A percentile compares a stretch with the other conserved stretches of the same genome.
Evolutionary conservation across 2,888 invertebrate species (phyloP).

Genomic region (Nudaria mundana): DNA sequence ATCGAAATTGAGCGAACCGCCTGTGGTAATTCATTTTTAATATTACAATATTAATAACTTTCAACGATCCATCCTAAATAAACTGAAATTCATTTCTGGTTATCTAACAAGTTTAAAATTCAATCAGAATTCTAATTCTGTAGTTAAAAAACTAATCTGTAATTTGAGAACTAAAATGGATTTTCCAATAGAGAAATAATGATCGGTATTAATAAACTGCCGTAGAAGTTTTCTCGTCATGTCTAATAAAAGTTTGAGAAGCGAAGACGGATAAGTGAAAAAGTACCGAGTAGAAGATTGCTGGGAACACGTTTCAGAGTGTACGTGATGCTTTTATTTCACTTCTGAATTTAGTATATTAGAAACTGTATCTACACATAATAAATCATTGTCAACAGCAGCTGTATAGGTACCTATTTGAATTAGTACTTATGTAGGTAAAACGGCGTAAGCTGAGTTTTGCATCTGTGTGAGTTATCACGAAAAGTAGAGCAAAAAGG

Average conservation of each 20-base stretch:
- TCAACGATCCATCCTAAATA: not conserved
- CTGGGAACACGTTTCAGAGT: slow-evolving; percentile 19
- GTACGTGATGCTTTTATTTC: slow-evolving; percentile 27
- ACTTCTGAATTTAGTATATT: too few species aligned
- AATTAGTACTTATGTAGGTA: too few species aligned
- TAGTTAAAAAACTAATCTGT: slow-evolving; percentile 5
- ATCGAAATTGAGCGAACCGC: too few species aligned
- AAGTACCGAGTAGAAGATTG: slow-evolving; percentile 41
- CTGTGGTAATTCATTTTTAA: too few species aligned
- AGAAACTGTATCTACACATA: too few species aligned
- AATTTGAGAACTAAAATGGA: too few species aligned
- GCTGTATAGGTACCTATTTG: too few species aligned
- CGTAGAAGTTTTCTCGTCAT: slow-evolving; percentile 41
- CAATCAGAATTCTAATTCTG: slow-evolving; percentile 4
- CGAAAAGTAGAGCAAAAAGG: too few species aligned
- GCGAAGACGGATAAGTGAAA: slow-evolving; percentile 45
- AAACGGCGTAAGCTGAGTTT: too few species aligned
- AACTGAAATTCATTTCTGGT: slow-evolving; percentile 5
- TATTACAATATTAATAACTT: too few species aligned
- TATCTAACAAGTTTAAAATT: not conserved
- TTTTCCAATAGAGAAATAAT: slow-evolving; percentile 24
- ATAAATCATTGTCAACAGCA: too few species aligned
- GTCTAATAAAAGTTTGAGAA: slow-evolving; percentile 49
- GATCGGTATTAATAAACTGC: slow-evolving; percentile 14
- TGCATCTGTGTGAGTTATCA: too few species aligned